Evolutionary conservation across 2,797 vertebrate genomes (phyloP), one percentile per base, ranked within the genome.

Genomic region (Meriones psammophilus): DNA sequence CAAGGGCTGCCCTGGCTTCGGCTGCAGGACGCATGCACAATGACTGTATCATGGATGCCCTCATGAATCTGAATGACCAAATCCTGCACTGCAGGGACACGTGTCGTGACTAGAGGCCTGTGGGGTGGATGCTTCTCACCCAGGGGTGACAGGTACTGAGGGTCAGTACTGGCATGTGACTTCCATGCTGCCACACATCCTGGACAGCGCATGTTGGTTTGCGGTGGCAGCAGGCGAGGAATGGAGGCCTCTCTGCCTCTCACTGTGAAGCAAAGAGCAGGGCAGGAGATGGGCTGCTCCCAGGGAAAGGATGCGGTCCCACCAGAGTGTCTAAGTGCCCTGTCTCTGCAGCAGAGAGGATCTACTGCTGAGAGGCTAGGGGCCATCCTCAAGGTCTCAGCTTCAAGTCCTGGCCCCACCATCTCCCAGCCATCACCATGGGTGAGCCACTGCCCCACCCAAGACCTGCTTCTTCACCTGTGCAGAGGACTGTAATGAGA

Each of bases 311-410:
- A 36, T 77, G 39, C 0, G 12, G 79, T 50, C 46, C 36, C 42
- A 18, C 7, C 50, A 2, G 6, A 36, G 18, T 0, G 17, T 50
- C 20, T 8, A 9, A 0, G 8, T 39, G n/a, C 1, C 69, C 74
- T 36, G 7, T 3, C 18, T 54, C 79, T 28, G 46, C n/a, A 54
- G 36, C 60, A 73, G 30, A 76, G 54, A 71, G 14, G 62, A 33
- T 3, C 8, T 69, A 8, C 3, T 6, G 2, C 28, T 15, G 2
- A 71, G 36, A 42, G 0, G 0, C 15, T 1, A 15, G 13, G 5
- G 4, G 30, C 17, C 1, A 14, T 33, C 60, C 14, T 86, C 5
- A 2, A n/a, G 77, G 88, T 22, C 7, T 14, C 0, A 0, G 54
- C 58, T 42, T 30, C 4, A 12, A 56, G 60, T 24, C n/a, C 30